Evolutionary conservation across 1,140 invertebrate species (phyloP).

Genomic region (Bactericera cockerelli): DNA sequence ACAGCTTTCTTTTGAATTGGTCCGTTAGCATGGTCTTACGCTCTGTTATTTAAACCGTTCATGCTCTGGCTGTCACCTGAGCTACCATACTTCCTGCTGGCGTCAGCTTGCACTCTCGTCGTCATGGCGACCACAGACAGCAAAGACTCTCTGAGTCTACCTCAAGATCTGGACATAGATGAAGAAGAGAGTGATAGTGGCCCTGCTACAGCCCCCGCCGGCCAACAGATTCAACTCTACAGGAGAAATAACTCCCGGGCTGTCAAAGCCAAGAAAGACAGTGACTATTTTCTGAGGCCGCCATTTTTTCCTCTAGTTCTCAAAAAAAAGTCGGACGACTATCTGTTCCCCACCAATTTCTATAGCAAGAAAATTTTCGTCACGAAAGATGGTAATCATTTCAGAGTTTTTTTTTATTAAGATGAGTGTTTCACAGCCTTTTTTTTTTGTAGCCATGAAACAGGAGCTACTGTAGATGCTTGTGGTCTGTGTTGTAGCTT

Average conservation of each 20-base stretch:
- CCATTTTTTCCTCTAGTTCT: neutral
- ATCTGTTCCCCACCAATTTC: neutral
- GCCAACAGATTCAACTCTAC: neutral
- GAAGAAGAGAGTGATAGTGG: neutral
- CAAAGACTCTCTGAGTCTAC: neutral
- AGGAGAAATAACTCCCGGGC: neutral
- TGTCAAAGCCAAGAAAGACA: neutral
- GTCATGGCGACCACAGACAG: neutral
- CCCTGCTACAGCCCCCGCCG: neutral
- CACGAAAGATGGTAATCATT: neutral
- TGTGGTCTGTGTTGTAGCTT: too few species aligned
- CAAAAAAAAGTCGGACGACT: neutral
- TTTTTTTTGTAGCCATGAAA: too few species aligned
- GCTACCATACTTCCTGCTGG: too few species aligned
- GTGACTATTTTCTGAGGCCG: slow-evolving; percentile 5
- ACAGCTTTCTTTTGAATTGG: too few species aligned
- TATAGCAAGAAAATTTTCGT: neutral
- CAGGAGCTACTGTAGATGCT: too few species aligned
- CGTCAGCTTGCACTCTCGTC: too few species aligned
- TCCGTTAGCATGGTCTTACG: too few species aligned
- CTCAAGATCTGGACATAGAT: neutral
- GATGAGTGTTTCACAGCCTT: too few species aligned
- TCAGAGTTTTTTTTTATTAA: too few species aligned
- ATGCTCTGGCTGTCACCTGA: too few species aligned
- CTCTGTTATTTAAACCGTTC: too few species aligned